These are phyloP conservation scores for Drosophila hydei DNA, from an alignment of 1,140 invertebrate species.

Conservation along the genomic window DNA sequence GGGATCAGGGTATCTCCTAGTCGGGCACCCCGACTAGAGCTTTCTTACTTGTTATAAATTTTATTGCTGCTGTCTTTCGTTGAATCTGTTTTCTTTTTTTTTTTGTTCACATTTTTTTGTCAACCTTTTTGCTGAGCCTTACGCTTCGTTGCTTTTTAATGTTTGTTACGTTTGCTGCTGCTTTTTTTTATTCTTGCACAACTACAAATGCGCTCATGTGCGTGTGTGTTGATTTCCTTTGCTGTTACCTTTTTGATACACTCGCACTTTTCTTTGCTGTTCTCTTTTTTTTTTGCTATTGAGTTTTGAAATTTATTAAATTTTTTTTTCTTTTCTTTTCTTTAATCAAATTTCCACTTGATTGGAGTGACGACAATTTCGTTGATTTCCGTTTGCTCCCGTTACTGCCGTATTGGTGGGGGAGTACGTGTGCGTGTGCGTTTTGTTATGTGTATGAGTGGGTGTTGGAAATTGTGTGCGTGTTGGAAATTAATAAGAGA, in stretches of 20 bases:
- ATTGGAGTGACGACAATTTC: slow-evolving; percentile 79
- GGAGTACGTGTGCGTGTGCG: not conserved
- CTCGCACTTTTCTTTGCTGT: slow-evolving; percentile 41
- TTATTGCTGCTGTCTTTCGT: slow-evolving; percentile 19
- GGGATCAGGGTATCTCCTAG: no score
- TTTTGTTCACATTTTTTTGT: not conserved
- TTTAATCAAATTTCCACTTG: slow-evolving; percentile 82
- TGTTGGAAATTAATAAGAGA: slow-evolving; percentile 16
- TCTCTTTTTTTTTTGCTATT: slow-evolving; percentile 43
- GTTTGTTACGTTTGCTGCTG: slow-evolving; percentile 45
- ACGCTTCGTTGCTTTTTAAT: slow-evolving; percentile 71
- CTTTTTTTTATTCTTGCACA: slow-evolving; percentile 7
- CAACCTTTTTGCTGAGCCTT: slow-evolving; percentile 16
- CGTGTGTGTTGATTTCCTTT: slow-evolving; percentile 72
- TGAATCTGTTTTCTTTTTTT: slow-evolving; percentile 28
- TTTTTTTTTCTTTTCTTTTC: slow-evolving; percentile 55
- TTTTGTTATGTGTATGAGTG: not conserved
- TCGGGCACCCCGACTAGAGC: no score
- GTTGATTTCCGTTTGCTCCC: slow-evolving; percentile 68
- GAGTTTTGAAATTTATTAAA: slow-evolving; percentile 74
- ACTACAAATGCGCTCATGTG: slow-evolving; percentile 70
- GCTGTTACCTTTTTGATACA: slow-evolving; percentile 65
- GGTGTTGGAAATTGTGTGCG: not conserved
- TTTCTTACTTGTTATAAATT: no score
- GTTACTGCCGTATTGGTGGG: slow-evolving; percentile 39